These are phyloP conservation scores for Procambarus virginalis DNA, from an alignment of 1,140 invertebrate species.

Conservation along the genomic window DNA sequence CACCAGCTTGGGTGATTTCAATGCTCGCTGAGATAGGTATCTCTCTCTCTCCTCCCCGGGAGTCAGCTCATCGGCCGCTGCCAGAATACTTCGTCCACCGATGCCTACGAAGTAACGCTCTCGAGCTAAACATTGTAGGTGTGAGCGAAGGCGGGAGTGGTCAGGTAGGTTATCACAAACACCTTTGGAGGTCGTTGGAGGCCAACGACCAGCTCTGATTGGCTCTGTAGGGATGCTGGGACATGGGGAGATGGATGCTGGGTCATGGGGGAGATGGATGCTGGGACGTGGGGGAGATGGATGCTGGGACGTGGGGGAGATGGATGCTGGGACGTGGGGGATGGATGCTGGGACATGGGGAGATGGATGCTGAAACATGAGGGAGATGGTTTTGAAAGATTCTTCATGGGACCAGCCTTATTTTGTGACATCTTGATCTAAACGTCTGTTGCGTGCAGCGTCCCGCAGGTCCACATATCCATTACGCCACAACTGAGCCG, in stretches of 20 bases:
- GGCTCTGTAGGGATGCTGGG: neutral
- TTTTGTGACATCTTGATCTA: too few relatives aligned
- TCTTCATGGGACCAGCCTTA: too few relatives aligned
- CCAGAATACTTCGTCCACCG: neutral
- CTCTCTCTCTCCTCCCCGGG: conserved; percentile 6
- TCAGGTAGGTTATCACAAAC: conserved; percentile 24
- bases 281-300: neutral
- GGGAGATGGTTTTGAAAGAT: neutral
- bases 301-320: neutral
- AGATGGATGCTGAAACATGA: neutral
- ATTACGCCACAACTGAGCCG: too few relatives aligned
- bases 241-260: neutral
- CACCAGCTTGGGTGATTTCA: conserved; percentile 1
- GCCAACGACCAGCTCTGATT: conserved; percentile 1
- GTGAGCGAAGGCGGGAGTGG: neutral
- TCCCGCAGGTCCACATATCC: too few relatives aligned
- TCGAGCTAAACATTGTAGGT: neutral
- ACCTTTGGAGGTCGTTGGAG: conserved; percentile 15
- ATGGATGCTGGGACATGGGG: neutral
- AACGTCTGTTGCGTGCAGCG: too few relatives aligned
- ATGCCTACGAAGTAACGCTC: neutral
- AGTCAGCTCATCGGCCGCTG: neutral
- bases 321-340: neutral
- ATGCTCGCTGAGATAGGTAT: conserved; percentile 24
- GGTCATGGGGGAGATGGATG: neutral